Conservation (phyloP, 2,113 vertebrate genomes). For the Balaeniceps rex region DNA sequence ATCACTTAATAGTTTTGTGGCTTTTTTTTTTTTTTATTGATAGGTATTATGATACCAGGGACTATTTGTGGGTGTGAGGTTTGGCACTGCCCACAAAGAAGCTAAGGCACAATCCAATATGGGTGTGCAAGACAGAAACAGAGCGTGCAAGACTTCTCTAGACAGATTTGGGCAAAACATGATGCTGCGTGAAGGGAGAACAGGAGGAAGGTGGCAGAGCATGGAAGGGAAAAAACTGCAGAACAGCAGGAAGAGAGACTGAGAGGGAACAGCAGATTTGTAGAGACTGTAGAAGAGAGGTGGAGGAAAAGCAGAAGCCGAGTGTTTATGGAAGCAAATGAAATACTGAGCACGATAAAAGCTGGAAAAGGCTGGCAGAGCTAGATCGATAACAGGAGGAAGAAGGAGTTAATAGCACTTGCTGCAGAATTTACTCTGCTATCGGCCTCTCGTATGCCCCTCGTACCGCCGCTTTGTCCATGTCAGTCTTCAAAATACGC, state of each 20-base stretch:
- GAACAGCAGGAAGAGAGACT: background rate
- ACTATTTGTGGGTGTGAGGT: background rate
- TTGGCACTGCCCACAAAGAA: background rate
- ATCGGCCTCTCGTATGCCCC: fast-evolving
- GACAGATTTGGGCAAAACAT: background rate
- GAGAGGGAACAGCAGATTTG: background rate
- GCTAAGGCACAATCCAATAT: background rate
- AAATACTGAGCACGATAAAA: background rate
- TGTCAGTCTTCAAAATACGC: background rate
- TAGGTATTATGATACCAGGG: background rate
- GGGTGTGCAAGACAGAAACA: background rate
- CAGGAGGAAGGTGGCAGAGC: background rate
- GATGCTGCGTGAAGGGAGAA: background rate
- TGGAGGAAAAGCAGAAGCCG: background rate
- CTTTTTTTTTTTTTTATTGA: background rate
- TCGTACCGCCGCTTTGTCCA: background rate
- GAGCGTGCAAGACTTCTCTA: background rate
- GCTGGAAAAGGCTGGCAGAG: background rate
- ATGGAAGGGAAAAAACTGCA: background rate
- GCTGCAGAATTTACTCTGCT: background rate
- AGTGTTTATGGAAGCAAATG: background rate
- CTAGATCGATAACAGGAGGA: background rate
- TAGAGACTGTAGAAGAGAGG: background rate
- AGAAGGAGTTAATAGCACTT: background rate
- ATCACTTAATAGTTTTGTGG: background rate